These are phyloP conservation scores for Egretta garzetta DNA, from an alignment of 2,113 vertebrate species.

Conservation along the genomic window DNA sequence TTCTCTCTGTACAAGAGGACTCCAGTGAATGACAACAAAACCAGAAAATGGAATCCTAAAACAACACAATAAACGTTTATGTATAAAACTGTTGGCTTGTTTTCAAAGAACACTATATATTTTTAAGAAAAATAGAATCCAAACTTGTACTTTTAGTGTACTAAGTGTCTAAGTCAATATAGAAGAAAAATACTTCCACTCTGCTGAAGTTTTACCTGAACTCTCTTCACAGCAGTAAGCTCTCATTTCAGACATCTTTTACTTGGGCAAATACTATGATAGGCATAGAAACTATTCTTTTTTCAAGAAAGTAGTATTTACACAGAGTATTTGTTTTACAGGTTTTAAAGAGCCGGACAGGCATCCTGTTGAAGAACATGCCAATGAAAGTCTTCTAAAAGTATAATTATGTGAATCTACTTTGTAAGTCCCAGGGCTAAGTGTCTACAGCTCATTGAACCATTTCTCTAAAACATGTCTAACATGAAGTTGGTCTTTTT, in stretches of 20 bases:
- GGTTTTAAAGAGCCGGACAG: neutral
- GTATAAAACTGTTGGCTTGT: neutral
- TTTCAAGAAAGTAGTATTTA: neutral
- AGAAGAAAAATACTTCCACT: neutral
- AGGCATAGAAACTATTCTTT: neutral
- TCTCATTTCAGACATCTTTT: neutral
- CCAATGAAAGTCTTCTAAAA: neutral
- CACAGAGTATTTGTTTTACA: neutral
- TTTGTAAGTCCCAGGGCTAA: neutral
- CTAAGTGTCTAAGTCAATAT: neutral
- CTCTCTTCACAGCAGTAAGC: neutral
- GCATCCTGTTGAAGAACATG: neutral
- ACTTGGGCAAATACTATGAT: neutral
- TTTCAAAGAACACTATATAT: neutral
- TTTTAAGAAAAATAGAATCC: neutral
- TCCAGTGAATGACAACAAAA: neutral
- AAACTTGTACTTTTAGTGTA: neutral
- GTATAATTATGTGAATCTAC: neutral
- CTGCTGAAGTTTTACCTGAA: neutral
- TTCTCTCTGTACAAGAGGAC: neutral
- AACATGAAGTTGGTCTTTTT: neutral
- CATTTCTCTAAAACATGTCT: neutral
- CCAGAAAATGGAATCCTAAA: neutral
- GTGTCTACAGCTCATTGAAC: neutral
- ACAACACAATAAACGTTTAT: neutral